These are phyloP conservation scores for Pao palembangensis DNA, from an alignment of 2,113 vertebrate species.

Conservation along the genomic window DNA sequence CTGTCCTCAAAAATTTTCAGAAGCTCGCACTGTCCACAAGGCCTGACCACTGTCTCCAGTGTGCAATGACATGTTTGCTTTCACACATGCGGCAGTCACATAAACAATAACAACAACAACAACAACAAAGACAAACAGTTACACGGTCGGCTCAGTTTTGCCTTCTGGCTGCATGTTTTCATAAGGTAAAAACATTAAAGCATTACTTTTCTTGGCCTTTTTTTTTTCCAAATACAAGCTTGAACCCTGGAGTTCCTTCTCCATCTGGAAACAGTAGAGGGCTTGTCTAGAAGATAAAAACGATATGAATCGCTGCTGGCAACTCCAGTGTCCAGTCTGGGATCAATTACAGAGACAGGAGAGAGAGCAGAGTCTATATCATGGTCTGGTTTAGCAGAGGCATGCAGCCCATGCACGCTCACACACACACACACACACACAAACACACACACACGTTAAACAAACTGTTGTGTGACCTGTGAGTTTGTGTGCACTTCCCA, in stretches of 20 bases:
- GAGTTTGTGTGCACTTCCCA: conserved; percentile 34
- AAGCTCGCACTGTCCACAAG: conserved; percentile 22
- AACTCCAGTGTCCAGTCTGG: conserved; percentile 76
- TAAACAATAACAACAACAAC: conserved; percentile 27
- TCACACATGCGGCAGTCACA: conserved; percentile 24
- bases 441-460: conserved; percentile 41
- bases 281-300: conserved; percentile 78
- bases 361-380: conserved; percentile 38
- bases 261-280: conserved; percentile 77
- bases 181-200: conserved; percentile 71
- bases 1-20: not conserved
- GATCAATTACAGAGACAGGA: conserved; percentile 77
- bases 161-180: conserved; percentile 23
- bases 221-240: conserved; percentile 59
- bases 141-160: conserved; percentile 4
- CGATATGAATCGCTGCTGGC: conserved; percentile 76
- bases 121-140: conserved; percentile 25
- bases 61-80: conserved; percentile 24
- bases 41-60: conserved; percentile 22
- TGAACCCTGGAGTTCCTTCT: conserved; percentile 62
- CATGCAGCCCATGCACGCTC: conserved; percentile 25
- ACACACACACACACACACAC: conserved; percentile 36
- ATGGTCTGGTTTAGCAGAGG: conserved; percentile 29
- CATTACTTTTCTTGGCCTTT: conserved; percentile 43
- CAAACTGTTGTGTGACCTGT: conserved; percentile 45